phyloP scores from a whole-genome alignment of 2,797 vertebrate genomes.

The Lepilemur septentrionalis region DNA sequence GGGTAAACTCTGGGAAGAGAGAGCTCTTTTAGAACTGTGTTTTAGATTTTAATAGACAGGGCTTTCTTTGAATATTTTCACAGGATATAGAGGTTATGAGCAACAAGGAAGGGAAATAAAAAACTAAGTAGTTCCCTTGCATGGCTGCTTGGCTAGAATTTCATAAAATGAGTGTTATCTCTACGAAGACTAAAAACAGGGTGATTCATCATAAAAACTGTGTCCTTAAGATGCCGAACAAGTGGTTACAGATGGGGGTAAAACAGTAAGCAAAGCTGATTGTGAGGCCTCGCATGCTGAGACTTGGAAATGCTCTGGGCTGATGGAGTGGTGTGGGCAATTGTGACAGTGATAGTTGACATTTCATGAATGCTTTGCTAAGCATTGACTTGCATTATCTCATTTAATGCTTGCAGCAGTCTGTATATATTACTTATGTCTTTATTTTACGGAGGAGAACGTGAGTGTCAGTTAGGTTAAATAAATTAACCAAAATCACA shows the following conservation, averaged over 20 bases:
- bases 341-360: not conserved
- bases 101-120: not conserved
- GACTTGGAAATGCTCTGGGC: not conserved
- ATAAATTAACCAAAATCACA: not conserved
- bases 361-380: not conserved
- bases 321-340: not conserved
- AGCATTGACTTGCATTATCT: not conserved
- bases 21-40: not conserved
- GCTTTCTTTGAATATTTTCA: constrained; percentile 39
- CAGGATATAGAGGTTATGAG: not conserved
- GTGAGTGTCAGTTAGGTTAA: not conserved
- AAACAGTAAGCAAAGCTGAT: not conserved
- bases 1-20: not conserved
- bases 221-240: not conserved
- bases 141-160: not conserved
- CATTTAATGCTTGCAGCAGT: not conserved
- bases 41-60: not conserved
- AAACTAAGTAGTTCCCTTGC: not conserved
- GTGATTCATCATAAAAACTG: constrained; percentile 13
- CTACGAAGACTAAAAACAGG: constrained; percentile 19
- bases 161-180: constrained; percentile 33
- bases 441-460: not conserved
- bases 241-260: not conserved
- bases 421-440: not conserved
- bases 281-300: not conserved